phyloP scores from a whole-genome alignment of 1,140 invertebrate genomes.

The Stegodyphus mimosarum region DNA sequence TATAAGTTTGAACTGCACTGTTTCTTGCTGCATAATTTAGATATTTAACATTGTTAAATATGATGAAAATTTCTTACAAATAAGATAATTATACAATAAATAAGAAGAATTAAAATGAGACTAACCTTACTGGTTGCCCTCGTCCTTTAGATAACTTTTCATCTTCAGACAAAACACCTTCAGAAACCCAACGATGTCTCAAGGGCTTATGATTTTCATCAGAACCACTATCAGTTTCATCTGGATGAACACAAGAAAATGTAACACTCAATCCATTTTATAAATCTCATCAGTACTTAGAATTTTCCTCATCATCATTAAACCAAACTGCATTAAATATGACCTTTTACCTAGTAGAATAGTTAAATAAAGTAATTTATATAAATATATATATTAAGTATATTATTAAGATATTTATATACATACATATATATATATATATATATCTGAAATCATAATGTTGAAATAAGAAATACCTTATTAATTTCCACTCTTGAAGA shows the following conservation, averaged over 20 bases:
- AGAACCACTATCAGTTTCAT: conserved; percentile 59
- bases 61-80: background rate
- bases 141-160: conserved; percentile 39
- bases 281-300: no score
- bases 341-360: no score
- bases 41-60: background rate
- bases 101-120: background rate
- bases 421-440: no score
- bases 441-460: no score
- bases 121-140: background rate
- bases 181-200: conserved; percentile 51
- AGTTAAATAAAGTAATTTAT: no score
- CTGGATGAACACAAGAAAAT: conserved; percentile 1
- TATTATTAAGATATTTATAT: no score
- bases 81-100: background rate
- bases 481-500: no score
- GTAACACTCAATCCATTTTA: no score
- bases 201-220: conserved; percentile 44
- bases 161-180: conserved; percentile 56
- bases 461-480: no score
- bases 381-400: no score
- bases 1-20: background rate
- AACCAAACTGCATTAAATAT: no score
- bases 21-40: background rate
- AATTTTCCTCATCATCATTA: no score